Base-by-base conservation (phyloP, 1,140 invertebrate species). In the Bombus ignitus region DNA sequence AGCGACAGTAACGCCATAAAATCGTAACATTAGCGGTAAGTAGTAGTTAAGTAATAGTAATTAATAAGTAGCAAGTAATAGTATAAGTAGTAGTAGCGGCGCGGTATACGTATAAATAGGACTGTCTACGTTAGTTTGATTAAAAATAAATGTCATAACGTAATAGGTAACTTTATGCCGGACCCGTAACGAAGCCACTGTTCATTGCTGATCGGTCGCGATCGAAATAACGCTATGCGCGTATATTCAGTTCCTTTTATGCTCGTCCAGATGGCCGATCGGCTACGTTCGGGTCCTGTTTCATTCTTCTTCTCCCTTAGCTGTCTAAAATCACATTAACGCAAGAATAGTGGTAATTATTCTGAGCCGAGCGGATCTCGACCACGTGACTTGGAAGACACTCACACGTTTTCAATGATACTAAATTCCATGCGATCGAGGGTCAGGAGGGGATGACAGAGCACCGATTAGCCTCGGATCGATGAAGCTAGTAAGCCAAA, bases 101-200 rank as follows among this genome's bases (percentile, higher is more conserved):
- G 85, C 89, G 92, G 90, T 92, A 92, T 94, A 94, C 89, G 88
- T 94, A 94, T 94, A 94, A 94, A 94, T 93, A 94, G 92, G 93
- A 91, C 91, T 92, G 77, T 92, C 92, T 94, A 94, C 89, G 93
- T 94, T 94, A 94, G 93, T 94, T 93, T 92, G 91, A 94, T 94
- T 94, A 94, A 94, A 93, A 95, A 89, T 95, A 94, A 90, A 94
- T 92, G 91, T 92, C 93, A 91, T 94, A 94, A 94, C 85, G 90
- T 94, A 94, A 94, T 94, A 94, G 92, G 93, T 94, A 94, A 94
- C 94, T 94, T 94, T 92, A 94, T 92, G 89, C 90, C 91, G 92
- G 90, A 87, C 90, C 90, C 92, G 91, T 91, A 86, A 92, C 87
- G 86, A 70, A 70, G 78, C 78, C 78, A 18, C 65, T 70, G 42